Evolutionary conservation across 2,888 invertebrate genomes (phyloP), one percentile per base, ranked within the genome.

Genomic region (Tortrix viridana): DNA sequence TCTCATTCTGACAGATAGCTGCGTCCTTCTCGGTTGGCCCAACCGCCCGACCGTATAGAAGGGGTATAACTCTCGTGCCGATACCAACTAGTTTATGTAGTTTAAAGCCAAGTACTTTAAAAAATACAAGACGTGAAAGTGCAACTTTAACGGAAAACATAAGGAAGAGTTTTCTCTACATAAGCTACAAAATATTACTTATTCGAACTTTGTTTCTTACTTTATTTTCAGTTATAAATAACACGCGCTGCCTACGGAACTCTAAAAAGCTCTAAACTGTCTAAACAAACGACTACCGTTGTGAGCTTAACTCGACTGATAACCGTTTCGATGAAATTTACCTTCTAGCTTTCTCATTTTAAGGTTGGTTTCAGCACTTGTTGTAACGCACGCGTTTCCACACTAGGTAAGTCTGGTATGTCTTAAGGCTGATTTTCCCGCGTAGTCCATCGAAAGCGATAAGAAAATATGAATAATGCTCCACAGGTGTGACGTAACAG

Each of bases 401-500:
- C 16, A 19, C 38, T 22, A n/a, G 46, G 46, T 38, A 44, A 48
- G 56, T 37, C 20, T 22, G 32, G 26, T 18, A 16, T 49, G 19
- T 66, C 68, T 53, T 74, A 77, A 74, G 72, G 72, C 64, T 69
- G 71, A 67, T 77, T 77, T 82, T 81, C 77, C 80, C 65, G 3
- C 12, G 67, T 67, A 68, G 59, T 71, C 68, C 53, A 69, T 69
- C 71, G 49, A 67, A 76, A 74, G 75, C 79, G 85, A 84, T 84
- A 85, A 85, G 79, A 82, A 80, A 80, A 80, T 77, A 77, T 80
- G 81, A 84, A 83, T 81, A 79, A 77, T 73, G 72, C 60, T 61
- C 49, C 74, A 81, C 83, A 84, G 79, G 82, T 76, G 78, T 90
- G 91, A 91, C 91, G 91, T 84, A 90, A 88, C 87, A 86, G 84